These are phyloP conservation scores for Danio tinwini DNA, from an alignment of 2,797 vertebrate species.

Conservation along the genomic window DNA sequence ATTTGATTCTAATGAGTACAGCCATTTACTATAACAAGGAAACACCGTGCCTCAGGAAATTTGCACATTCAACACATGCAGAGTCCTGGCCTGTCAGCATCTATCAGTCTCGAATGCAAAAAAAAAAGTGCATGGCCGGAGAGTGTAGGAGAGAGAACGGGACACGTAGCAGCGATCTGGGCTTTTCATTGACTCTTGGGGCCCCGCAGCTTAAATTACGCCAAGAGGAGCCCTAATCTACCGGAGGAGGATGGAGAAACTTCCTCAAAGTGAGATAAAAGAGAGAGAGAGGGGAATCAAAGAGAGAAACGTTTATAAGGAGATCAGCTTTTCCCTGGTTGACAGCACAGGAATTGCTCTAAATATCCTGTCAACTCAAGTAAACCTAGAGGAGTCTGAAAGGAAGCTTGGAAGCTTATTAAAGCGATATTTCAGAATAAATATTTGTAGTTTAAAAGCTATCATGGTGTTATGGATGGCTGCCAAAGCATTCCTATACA, in stretches of 20 bases:
- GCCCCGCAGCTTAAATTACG: conserved; percentile 54
- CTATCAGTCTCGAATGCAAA: conserved; percentile 24
- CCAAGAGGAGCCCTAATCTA: conserved; percentile 48
- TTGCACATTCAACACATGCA: neutral
- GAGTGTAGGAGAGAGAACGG: conserved; percentile 30
- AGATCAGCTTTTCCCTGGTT: conserved; percentile 36
- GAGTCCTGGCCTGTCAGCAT: neutral
- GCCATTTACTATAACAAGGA: conserved; percentile 19
- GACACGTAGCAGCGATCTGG: conserved; percentile 1
- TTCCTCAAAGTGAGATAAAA: conserved; percentile 49
- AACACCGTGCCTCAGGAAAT: conserved; percentile 17
- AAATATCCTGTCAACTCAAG: conserved; percentile 31
- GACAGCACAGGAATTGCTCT: conserved; percentile 37
- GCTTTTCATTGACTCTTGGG: conserved; percentile 38
- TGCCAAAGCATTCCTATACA: conserved; percentile 3
- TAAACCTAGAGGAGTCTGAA: conserved; percentile 24
- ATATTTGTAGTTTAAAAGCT: conserved; percentile 1
- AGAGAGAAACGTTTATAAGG: conserved; percentile 24
- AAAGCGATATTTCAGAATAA: neutral
- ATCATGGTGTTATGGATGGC: neutral
- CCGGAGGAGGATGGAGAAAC: conserved; percentile 46
- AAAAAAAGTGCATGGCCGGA: conserved; percentile 10
- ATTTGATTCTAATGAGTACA: conserved; percentile 13
- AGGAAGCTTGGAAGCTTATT: conserved; percentile 17
- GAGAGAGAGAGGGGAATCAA: conserved; percentile 19